Evolutionary conservation across 1,140 invertebrate genomes (phyloP), one percentile per base, ranked within the genome.

Genomic region (Mactra quadrangularis): DNA sequence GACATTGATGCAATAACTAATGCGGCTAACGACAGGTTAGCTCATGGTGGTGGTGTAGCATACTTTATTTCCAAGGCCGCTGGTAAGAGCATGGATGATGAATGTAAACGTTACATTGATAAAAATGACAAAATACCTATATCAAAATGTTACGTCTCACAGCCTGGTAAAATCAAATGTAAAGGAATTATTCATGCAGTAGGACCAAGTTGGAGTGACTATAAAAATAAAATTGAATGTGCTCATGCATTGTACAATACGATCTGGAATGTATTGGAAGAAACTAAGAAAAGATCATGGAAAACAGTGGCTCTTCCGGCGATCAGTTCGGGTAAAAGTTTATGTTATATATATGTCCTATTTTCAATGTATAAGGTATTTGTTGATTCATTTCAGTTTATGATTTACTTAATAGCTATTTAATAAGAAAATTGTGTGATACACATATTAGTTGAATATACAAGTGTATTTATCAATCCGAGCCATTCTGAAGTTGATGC

Each of bases 31-130:
- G 79, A 72, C 2, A 15, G 29, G 0, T 38, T 88, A 3, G 29
- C 31, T n/a, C 83, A 88, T 59, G 70, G 68, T 59, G 87, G 74
- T 15, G 87, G 87, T 27, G 85, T 87, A 3, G 87, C 87, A 15
- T 50, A 60, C 15, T 53, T 60, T 13, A 88, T 88, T 25, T 60
- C 82, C 19, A 83, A 78, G n/a, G 87, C 87, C 70, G 87, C 86
- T 33, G 87, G 87, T 9, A 17, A 1, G 0, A 22, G 70, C 7
- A 45, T 87, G 33, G 77, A 78, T 31, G 62, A 59, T n/a, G 84
- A 87, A 38, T 87, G 87, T 33, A 57, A 72, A 41, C 52, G 27
- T 3, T 81, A 66, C 53, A 74, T 87, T 17, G 9, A 27, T 25
- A 25, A 60, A 38, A 1, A 77, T 3, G n/a, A 38, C 0, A 41